These are phyloP conservation scores for Polyommatus icarus DNA, from an alignment of 2,888 invertebrate genomes.

Conservation along the genomic window DNA sequence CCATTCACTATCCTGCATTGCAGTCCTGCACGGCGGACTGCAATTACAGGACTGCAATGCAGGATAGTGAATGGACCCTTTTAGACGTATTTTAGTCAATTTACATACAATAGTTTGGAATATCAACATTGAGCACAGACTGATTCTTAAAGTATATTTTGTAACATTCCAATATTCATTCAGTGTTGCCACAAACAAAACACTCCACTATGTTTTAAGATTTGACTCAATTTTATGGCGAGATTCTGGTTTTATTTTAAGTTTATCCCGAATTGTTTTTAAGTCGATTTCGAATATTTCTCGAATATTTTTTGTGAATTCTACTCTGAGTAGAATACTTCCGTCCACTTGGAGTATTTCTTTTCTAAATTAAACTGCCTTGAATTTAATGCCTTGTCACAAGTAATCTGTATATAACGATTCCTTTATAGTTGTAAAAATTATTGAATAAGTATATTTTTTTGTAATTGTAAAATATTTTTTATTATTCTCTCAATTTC, in stretches of 20 bases:
- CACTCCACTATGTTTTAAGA: not conserved
- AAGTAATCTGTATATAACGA: conserved; percentile 21
- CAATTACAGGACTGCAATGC: too few species aligned
- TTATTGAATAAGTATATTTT: not conserved
- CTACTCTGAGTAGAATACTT: not conserved
- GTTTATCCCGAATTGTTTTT: not conserved
- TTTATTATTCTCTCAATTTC: not conserved
- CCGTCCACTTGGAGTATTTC: conserved; percentile 22
- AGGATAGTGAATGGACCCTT: too few species aligned
- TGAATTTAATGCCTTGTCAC: conserved; percentile 17
- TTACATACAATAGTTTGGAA: not conserved
- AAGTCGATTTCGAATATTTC: conserved; percentile 23
- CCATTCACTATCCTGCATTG: too few species aligned
- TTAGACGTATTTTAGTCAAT: not conserved
- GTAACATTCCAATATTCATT: not conserved
- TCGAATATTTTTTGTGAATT: conserved; percentile 1
- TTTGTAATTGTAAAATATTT: conserved; percentile 12
- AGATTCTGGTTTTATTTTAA: not conserved
- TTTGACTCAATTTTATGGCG: not conserved
- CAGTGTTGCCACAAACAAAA: conserved; percentile 11
- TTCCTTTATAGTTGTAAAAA: not conserved
- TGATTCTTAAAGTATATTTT: not conserved
- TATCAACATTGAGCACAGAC: conserved; percentile 37
- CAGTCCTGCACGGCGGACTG: too few species aligned
- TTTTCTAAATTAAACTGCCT: conserved; percentile 2